These are phyloP conservation scores for Orthosia cruda DNA, from an alignment of 2,888 invertebrate species.

Conservation along the genomic window DNA sequence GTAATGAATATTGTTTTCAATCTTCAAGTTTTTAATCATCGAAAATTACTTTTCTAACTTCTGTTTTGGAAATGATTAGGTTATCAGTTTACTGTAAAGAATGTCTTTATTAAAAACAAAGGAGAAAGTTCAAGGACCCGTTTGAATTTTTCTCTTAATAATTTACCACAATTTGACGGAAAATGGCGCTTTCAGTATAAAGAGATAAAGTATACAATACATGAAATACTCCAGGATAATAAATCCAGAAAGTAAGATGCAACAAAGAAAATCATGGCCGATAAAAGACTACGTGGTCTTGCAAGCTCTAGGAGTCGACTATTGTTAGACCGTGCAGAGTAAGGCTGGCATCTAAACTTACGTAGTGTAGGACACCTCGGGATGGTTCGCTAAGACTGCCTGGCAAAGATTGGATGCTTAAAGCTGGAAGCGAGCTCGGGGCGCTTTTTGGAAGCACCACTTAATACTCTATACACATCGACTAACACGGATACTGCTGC, in stretches of 20 bases:
- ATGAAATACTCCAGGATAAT: conserved; percentile 24
- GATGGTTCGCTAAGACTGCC: conserved; percentile 54
- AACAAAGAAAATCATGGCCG: conserved; percentile 49
- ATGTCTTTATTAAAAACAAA: conserved; percentile 20
- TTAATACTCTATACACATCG: conserved; percentile 30
- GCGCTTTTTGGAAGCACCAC: conserved; percentile 26
- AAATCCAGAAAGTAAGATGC: conserved; percentile 29
- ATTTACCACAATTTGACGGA: conserved; percentile 13
- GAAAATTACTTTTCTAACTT: conserved; percentile 2
- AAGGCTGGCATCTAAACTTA: conserved; percentile 49
- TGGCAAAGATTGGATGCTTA: conserved; percentile 57
- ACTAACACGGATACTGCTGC: conserved; percentile 6
- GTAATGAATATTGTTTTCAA: conserved; percentile 2
- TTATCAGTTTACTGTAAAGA: not conserved
- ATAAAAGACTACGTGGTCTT: conserved; percentile 42
- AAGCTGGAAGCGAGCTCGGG: conserved; percentile 46
- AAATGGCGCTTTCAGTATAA: conserved; percentile 6
- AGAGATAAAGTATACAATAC: conserved; percentile 11
- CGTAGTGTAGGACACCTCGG: conserved; percentile 37
- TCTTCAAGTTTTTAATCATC: conserved; percentile 7
- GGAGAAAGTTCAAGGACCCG: conserved; percentile 9
- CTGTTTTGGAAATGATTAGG: not conserved
- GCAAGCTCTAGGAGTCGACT: conserved; percentile 24
- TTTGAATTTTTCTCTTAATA: conserved; percentile 16
- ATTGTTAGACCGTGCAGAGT: conserved; percentile 41